Conservation (phyloP, 2,797 vertebrate genomes). For the Simalia tracyae region DNA sequence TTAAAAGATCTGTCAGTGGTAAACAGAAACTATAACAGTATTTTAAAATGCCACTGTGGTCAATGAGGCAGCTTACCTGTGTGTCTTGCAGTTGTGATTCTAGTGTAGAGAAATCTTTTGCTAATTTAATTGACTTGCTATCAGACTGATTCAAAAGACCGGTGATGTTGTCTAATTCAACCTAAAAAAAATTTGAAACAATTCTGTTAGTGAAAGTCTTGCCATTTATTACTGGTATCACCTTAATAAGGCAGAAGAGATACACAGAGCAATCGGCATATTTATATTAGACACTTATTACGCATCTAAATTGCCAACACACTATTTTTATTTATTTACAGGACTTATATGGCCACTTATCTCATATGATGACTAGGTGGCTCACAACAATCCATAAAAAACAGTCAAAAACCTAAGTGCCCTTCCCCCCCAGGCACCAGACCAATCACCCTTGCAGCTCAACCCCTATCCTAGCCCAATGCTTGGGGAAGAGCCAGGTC, state of each 20-base stretch:
- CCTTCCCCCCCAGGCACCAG: not conserved
- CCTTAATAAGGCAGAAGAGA: not conserved
- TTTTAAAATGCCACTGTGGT: not conserved
- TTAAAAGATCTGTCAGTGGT: not conserved
- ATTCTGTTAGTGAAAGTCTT: not conserved
- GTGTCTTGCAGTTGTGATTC: constrained; percentile 95
- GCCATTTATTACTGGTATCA: not conserved
- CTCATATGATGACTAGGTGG: not conserved
- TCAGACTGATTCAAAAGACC: constrained; percentile 84
- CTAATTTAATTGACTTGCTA: constrained; percentile 90
- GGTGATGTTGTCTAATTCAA: constrained; percentile 90
- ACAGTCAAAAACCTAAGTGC: not conserved
- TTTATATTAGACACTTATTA: not conserved
- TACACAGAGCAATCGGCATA: not conserved
- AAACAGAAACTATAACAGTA: not conserved
- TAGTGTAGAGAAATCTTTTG: constrained; percentile 89
- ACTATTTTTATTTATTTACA: not conserved
- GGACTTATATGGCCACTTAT: not conserved
- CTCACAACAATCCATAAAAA: not conserved
- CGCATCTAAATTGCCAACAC: not conserved
- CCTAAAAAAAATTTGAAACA: constrained; percentile 66
- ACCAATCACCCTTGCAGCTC: not conserved
- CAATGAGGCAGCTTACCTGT: constrained; percentile 77
- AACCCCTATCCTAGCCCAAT: not conserved
- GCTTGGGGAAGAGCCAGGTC: not conserved